Conservation (phyloP, 2,113 vertebrate genomes). For the Trinectes maculatus region DNA sequence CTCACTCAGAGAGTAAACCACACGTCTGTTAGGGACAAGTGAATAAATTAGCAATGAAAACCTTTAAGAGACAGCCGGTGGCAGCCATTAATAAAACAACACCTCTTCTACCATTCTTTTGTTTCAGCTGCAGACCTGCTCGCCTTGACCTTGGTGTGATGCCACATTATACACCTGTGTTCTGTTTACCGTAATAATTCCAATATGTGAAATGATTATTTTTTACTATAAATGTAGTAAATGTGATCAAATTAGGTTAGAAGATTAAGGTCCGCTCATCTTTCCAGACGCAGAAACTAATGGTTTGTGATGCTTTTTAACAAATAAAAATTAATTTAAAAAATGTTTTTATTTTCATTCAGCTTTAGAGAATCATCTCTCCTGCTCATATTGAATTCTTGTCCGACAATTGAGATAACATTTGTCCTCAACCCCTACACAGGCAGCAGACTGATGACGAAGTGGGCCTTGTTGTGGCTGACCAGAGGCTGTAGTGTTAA, state of each 20-base stretch:
- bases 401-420: background rate
- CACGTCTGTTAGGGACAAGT: background rate
- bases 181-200: background rate
- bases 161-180: background rate
- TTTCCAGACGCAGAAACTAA: too few relatives aligned
- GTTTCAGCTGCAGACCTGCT: background rate
- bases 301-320: background rate
- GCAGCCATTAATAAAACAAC: background rate
- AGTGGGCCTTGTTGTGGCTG: background rate
- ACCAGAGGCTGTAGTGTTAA: background rate
- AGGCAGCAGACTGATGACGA: slow-evolving; percentile 15
- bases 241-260: too few relatives aligned
- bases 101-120: background rate
- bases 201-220: background rate
- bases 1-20: background rate
- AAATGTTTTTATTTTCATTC: background rate
- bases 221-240: background rate
- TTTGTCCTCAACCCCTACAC: background rate
- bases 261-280: too few relatives aligned
- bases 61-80: background rate
- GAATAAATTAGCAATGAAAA: background rate
- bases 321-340: background rate
- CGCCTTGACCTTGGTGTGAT: too few relatives aligned
- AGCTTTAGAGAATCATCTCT: background rate
- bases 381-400: background rate